These are phyloP conservation scores for Poecilia velifera DNA, from an alignment of 2,797 vertebrate species.

Conservation along the genomic window DNA sequence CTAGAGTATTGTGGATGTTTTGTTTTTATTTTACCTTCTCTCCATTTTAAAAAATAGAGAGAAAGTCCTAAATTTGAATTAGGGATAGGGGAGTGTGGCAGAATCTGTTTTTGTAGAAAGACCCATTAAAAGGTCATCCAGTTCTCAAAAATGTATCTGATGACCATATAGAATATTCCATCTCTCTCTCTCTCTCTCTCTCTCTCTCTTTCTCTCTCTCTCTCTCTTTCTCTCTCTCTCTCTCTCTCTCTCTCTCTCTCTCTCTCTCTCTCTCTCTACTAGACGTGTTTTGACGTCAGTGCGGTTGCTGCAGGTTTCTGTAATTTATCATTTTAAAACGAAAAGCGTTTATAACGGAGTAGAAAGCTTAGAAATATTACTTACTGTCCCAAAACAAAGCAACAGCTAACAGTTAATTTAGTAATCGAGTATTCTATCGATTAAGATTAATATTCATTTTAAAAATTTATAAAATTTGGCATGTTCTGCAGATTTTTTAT, in stretches of 20 bases:
- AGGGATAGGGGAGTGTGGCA: not conserved
- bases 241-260: too few species aligned
- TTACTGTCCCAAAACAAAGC: not conserved
- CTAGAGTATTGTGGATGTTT: not conserved
- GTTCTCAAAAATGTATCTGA: not conserved
- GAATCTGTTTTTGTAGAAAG: not conserved
- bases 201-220: too few species aligned
- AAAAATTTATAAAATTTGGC: too few species aligned
- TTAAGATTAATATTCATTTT: not conserved
- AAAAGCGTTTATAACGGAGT: not conserved
- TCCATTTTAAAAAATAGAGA: too few species aligned
- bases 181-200: too few species aligned
- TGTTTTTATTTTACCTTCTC: not conserved
- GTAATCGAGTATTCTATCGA: not conserved
- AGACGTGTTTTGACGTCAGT: slow-evolving; percentile 20
- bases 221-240: too few species aligned
- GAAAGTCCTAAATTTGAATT: too few species aligned
- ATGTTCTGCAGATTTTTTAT: not conserved
- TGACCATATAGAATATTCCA: not conserved
- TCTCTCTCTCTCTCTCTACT: too few species aligned
- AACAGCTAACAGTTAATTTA: not conserved
- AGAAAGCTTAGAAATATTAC: too few species aligned
- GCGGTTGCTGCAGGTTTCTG: slow-evolving; percentile 18
- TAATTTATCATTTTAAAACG: not conserved
- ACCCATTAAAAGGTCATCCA: not conserved